phyloP scores from a whole-genome alignment of 1,140 invertebrate species.

The Maniola jurtina region DNA sequence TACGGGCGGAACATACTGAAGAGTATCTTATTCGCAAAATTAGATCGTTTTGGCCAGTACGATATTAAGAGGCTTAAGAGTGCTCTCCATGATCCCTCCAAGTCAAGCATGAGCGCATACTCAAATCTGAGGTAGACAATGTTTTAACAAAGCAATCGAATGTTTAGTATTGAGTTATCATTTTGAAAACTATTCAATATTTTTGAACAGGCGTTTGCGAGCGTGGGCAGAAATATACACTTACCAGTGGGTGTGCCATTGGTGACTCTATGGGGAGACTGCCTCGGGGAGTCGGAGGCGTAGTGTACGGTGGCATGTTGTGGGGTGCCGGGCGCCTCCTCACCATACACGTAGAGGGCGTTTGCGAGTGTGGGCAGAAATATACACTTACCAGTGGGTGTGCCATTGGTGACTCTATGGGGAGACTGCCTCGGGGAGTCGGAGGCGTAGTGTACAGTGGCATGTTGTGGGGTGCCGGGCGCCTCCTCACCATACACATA shows the following conservation, averaged over 20 bases:
- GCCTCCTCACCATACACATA: conserved; percentile 52
- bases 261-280: conserved; percentile 32
- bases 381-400: conserved; percentile 51
- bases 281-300: conserved; percentile 32
- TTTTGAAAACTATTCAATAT: too few species aligned
- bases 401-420: conserved; percentile 59
- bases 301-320: conserved; percentile 15
- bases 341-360: too few species aligned
- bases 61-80: too few species aligned
- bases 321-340: conserved; percentile 31
- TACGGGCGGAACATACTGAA: too few species aligned
- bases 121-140: too few species aligned
- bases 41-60: too few species aligned
- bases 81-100: too few species aligned
- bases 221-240: not conserved
- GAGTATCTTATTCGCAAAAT: too few species aligned
- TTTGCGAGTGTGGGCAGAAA: not conserved
- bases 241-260: conserved; percentile 68
- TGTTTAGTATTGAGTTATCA: too few species aligned
- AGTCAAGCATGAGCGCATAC: too few species aligned
- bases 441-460: conserved; percentile 17
- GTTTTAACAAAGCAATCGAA: too few species aligned
- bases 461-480: conserved; percentile 17
- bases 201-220: too few species aligned
- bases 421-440: conserved; percentile 33